Conservation (phyloP, 2,797 vertebrate genomes). For the Pseudocheirus occidentalis region DNA sequence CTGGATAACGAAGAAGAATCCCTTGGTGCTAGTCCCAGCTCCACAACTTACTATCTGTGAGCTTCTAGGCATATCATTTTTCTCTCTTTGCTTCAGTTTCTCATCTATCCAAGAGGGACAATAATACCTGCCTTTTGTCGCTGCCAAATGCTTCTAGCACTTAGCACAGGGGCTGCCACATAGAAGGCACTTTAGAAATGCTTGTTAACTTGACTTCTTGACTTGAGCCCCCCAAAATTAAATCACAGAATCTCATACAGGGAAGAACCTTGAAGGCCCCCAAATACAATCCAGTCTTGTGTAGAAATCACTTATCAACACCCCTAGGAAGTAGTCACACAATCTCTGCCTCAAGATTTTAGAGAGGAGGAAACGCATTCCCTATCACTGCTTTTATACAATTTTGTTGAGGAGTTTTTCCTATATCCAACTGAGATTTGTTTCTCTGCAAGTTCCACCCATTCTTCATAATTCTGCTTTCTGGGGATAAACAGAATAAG, state of each 20-base stretch:
- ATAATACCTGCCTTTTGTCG: neutral
- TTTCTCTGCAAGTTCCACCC: neutral
- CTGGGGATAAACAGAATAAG: neutral
- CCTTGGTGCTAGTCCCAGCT: neutral
- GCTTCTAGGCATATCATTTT: neutral
- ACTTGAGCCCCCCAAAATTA: neutral
- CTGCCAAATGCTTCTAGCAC: neutral
- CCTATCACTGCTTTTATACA: neutral
- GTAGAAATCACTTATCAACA: neutral
- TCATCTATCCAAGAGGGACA: neutral
- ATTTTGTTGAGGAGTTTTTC: neutral
- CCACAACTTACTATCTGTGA: neutral
- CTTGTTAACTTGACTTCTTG: neutral
- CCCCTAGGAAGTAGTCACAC: neutral
- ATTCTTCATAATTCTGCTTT: neutral
- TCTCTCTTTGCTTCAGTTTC: neutral
- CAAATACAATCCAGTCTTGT: neutral
- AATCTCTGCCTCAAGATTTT: neutral
- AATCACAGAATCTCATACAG: neutral
- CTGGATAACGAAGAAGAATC: neutral
- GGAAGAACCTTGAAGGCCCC: neutral
- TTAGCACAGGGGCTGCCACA: neutral
- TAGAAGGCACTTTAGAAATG: neutral
- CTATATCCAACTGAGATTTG: neutral
- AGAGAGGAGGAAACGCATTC: neutral